A percentile compares a stretch with the other conserved stretches of the same genome.
Conservation (phyloP, 2,113 vertebrate genomes). For the Xenus cinereus region DNA sequence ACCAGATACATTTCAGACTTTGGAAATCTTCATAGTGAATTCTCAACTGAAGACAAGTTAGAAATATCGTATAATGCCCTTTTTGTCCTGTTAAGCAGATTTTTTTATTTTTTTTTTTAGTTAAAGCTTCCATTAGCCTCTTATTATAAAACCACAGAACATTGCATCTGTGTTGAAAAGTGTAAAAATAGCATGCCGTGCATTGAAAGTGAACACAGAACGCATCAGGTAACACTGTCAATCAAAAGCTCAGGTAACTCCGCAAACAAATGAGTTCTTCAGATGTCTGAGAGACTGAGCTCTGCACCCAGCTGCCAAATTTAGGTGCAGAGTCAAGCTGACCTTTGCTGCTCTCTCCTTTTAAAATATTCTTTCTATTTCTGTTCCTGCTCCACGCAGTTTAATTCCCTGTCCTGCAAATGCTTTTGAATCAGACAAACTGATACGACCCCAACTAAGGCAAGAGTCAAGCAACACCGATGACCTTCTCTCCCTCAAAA, state of each 20-base stretch:
- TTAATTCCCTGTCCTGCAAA: conserved; percentile 9
- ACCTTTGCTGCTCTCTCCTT: conserved; percentile 44
- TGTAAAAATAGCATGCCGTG: conserved; percentile 22
- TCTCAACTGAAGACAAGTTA: not conserved
- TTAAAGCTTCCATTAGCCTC: conserved; percentile 4
- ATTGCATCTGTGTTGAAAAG: not conserved
- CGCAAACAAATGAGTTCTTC: conserved; percentile 57
- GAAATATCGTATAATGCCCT: not conserved
- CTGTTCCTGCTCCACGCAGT: conserved; percentile 30
- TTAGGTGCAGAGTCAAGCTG: conserved; percentile 48
- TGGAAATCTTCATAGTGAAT: not conserved
- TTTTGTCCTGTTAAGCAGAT: not conserved
- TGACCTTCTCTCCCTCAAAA: not conserved
- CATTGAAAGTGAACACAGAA: not conserved
- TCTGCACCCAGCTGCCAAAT: conserved; percentile 40
- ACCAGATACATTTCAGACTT: conserved; percentile 10
- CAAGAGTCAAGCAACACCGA: not conserved
- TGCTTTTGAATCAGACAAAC: not conserved
- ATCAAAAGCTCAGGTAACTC: conserved; percentile 62
- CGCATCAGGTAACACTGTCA: not conserved
- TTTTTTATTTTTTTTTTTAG: not conserved
- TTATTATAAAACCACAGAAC: conserved; percentile 12
- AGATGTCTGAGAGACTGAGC: conserved; percentile 41
- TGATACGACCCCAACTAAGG: not conserved
- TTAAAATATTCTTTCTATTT: conserved; percentile 70